Conservation (phyloP, 2,888 invertebrate genomes). For the Xanthorhoe designata region DNA sequence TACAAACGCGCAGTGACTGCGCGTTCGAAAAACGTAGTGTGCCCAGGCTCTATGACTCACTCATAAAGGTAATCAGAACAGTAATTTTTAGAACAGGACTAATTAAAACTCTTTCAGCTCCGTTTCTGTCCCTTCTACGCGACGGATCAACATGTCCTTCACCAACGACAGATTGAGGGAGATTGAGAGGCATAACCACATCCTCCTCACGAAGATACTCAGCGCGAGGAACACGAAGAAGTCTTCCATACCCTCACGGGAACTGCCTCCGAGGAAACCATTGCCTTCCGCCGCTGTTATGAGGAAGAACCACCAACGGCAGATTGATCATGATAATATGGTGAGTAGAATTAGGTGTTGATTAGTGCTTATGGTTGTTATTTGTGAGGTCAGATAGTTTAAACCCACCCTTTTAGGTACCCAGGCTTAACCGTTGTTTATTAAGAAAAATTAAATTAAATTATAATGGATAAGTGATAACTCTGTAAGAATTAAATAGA, state of each 20-base stretch:
- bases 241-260: slow-evolving; percentile 65
- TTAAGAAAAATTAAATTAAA: too few relatives aligned
- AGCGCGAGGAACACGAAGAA: slow-evolving; percentile 71
- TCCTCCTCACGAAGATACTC: slow-evolving; percentile 84
- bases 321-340: slow-evolving; percentile 86
- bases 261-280: slow-evolving; percentile 53
- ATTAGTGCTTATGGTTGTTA: too few relatives aligned
- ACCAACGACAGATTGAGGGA: slow-evolving; percentile 86
- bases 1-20: too few relatives aligned
- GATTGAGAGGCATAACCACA: slow-evolving; percentile 86
- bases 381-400: too few relatives aligned
- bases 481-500: too few relatives aligned
- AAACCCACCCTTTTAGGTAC: too few relatives aligned
- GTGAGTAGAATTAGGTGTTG: slow-evolving; percentile 51
- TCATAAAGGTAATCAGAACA: too few relatives aligned
- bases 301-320: slow-evolving; percentile 82
- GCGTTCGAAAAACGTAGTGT: too few relatives aligned
- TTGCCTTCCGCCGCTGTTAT: slow-evolving; percentile 78
- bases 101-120: slow-evolving; percentile 57
- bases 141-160: slow-evolving; percentile 83
- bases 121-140: slow-evolving; percentile 60
- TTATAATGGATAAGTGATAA: too few relatives aligned
- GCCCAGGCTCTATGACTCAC: too few relatives aligned
- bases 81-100: not conserved
- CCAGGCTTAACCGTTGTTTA: too few relatives aligned